Base-by-base conservation (phyloP, 2,113 vertebrate genomes). In the Odocoileus hemionus region DNA sequence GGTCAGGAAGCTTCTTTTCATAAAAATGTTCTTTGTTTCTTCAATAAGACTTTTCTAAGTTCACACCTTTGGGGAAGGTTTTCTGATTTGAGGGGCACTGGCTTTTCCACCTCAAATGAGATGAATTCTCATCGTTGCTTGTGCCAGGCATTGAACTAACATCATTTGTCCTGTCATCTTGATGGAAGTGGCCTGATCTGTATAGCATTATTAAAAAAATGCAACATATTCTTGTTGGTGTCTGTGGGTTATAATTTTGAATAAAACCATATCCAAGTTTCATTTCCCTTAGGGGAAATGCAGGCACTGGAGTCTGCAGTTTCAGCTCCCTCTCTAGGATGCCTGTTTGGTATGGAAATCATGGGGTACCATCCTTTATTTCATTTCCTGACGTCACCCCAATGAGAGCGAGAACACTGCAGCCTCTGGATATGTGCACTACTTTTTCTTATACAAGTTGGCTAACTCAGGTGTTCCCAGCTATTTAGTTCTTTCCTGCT, bases 101-200 rank as follows among this genome's bases (percentile, higher is more conserved):
- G 39, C 19, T 60, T 23, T 80, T 70, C 3, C 33, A 47, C 76
- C 55, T 21, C 52, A 70, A 16, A 74, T n/a, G 47, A 95, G 61
- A 50, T 61, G 33, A 70, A 50, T 17, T 55, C 47, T n/a, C 55
- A 2, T 50, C 79, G n/a, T 74, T 19, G 6, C n/a, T 64, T 78
- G 78, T n/a, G 70, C 86, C 28, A 12, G n/a, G 36, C 2, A 2
- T 16, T 17, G 3, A 2, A 3, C 2, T 19, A 2, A 8, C 36
- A n/a, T 47, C 47, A 1, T n/a, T 50, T n/a, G n/a, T 14, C 43
- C 80, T 25, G 14, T n/a, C 33, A 3, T 30, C 50, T 1, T 4
- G 15, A 79, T 45, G n/a, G 70, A 3, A 80, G 19, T 39, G 86
- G 23, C 19, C 95, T 25, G 47, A 21, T 17, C 39, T 16, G 9